phyloP scores from a whole-genome alignment of 1,140 invertebrate species.

The Sycophaga agraensis region DNA sequence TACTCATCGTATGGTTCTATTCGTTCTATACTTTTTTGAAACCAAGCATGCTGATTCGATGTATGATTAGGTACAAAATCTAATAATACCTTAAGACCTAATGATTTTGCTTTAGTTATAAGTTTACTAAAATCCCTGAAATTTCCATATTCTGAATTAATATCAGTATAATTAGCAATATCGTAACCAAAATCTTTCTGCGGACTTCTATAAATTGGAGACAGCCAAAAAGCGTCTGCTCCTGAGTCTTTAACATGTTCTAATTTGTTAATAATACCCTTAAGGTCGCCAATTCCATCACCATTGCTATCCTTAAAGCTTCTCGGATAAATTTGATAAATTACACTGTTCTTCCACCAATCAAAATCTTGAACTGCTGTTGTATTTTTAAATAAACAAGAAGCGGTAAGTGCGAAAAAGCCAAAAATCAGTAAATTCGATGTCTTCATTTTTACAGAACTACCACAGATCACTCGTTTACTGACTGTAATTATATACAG shows the following conservation, averaged over 20 bases:
- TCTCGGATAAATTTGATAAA: constrained; percentile 78
- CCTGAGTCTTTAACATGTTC: constrained; percentile 44
- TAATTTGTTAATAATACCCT: constrained; percentile 45
- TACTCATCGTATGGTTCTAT: constrained; percentile 67
- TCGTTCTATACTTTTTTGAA: constrained; percentile 62
- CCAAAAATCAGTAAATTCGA: too few relatives aligned
- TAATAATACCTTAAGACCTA: constrained; percentile 64
- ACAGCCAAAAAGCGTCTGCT: constrained; percentile 58
- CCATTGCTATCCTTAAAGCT: constrained; percentile 73
- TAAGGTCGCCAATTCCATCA: constrained; percentile 76
- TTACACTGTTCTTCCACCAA: constrained; percentile 74
- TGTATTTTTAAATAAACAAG: background rate
- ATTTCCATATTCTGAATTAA: constrained; percentile 58
- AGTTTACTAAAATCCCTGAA: constrained; percentile 59
- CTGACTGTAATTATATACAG: too few relatives aligned
- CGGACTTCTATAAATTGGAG: constrained; percentile 60
- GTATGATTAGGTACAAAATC: constrained; percentile 82
- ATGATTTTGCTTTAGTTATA: constrained; percentile 36
- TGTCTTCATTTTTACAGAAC: too few relatives aligned
- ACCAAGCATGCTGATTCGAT: constrained; percentile 73
- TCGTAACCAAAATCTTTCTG: constrained; percentile 60
- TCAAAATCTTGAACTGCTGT: constrained; percentile 37
- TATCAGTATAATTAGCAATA: constrained; percentile 55
- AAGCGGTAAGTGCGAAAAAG: background rate
- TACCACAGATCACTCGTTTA: too few relatives aligned